Base-by-base conservation (phyloP, 2,888 invertebrate species). In the Scaptodrosophila latifasciaeformis region DNA sequence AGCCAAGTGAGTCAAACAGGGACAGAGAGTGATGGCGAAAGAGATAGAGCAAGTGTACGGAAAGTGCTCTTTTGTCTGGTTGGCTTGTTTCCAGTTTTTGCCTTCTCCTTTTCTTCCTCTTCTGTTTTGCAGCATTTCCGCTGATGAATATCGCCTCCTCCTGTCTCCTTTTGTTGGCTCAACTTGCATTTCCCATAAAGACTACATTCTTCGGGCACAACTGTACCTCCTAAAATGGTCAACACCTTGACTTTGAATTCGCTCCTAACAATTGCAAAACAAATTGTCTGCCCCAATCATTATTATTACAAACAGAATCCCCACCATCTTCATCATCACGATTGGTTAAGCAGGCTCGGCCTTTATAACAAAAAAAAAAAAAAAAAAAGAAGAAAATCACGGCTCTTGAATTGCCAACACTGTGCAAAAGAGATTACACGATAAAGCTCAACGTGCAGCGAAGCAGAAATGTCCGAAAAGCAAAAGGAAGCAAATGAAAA, bases 311-410 rank as follows among this genome's bases (percentile, higher is more conserved):
- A 24, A 12, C 21, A 39, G 19, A 12, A 42, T n/a, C 54, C 49
- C 45, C 70, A 69, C 76, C 66, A 69, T 79, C 72, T 77, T 72
- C 77, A 62, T 76, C 65, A 75, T 79, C 70, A 59, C 65, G 5
- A 10, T 27, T 9, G 9, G 27, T 9, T 6, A 9, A 6, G 9
- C 72, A 52, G 59, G 40, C 50, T 39, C n/a, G n/a, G n/a, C n/a
- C n/a, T n/a, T n/a, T n/a, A n/a, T n/a, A n/a, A n/a, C n/a, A n/a
- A n/a, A n/a, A n/a, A n/a, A n/a, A n/a, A n/a, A n/a, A n/a, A n/a
- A n/a, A n/a, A n/a, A n/a, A n/a, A n/a, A n/a, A n/a, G n/a, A n/a
- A n/a, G n/a, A n/a, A n/a, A n/a, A n/a, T n/a, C n/a, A n/a, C n/a
- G n/a, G n/a, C n/a, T n/a, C n/a, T n/a, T n/a, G n/a, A n/a, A n/a